Evolutionary conservation across 2,797 vertebrate genomes (phyloP), one percentile per base, ranked within the genome.

Genomic region (Tamandua tetradactyla): DNA sequence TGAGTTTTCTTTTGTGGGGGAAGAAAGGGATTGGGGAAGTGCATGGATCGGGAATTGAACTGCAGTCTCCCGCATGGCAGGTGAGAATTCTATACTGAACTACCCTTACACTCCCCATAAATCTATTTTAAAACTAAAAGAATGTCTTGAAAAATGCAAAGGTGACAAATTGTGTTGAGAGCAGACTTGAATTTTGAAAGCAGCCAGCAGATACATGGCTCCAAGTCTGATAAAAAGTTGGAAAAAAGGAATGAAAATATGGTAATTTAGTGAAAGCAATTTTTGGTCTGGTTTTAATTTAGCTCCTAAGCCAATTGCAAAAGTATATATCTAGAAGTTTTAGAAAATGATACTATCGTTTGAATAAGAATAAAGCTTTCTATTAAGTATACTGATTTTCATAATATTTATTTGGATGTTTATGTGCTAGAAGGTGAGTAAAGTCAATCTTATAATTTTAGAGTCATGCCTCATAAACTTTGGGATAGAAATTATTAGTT

Each of bases 121-220:
- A 59, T 89, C 18, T 78, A 23, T 92, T 84, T 18, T 66, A 59
- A 95, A 95, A 66, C 15, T 40, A 92, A 92, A 91, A 94, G 10
- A 91, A 92, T 87, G 12, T 49, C 87, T 89, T 80, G 25, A 74
- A 95, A 94, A 71, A 61, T 61, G 18, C 3, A 89, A 90, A 78
- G 61, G 61, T 66, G 47, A 91, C 11, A 93, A 93, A 87, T 64
- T 71, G 9, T 87, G 4, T 79, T 59, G 23, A 64, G 44, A 95
- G 69, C 17, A 90, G n/a, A 90, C 87, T 82, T 86, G 40, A 92
- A 62, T 95, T 95, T 93, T 96, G 49, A 84, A 90, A 89, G 78
- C 9, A 83, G 4, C 9, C 23, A 74, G 49, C 10, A 71, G 35
- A 71, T 57, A 22, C 1, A 42, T 42, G 25, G 49, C 17, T 93